Conservation (phyloP, 2,888 invertebrate genomes). For the Onchidella celtica region DNA sequence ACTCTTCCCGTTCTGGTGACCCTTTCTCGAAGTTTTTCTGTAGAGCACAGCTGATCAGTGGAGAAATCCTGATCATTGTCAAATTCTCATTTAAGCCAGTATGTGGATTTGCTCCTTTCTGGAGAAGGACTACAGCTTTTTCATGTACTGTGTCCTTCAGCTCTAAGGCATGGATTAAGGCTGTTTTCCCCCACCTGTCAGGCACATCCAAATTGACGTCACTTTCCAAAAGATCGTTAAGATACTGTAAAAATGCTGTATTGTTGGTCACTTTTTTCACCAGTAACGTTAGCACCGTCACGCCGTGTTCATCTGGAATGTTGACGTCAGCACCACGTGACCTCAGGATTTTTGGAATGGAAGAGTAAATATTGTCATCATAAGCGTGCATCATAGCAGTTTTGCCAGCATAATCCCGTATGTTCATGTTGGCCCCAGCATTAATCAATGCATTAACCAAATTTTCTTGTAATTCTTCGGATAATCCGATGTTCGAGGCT, state of each 20-base stretch:
- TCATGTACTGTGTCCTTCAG: constrained; percentile 12
- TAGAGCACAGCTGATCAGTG: constrained; percentile 5
- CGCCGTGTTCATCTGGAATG: constrained; percentile 1
- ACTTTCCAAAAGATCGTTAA: constrained; percentile 13
- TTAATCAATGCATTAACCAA: constrained; percentile 17
- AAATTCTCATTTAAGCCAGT: background rate
- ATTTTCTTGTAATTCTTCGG: background rate
- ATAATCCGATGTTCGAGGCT: background rate
- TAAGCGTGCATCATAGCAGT: constrained; percentile 23
- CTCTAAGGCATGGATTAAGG: constrained; percentile 13
- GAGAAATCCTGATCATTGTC: constrained; percentile 1
- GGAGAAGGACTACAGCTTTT: background rate
- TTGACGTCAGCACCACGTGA: constrained; percentile 13
- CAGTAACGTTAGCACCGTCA: background rate
- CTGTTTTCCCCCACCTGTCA: constrained; percentile 31
- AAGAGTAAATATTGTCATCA: background rate
- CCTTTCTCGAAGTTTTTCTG: constrained; percentile 27
- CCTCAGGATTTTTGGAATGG: background rate
- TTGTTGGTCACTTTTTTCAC: background rate
- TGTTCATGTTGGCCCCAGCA: constrained; percentile 17
- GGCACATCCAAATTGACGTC: constrained; percentile 12
- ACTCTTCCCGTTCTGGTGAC: background rate
- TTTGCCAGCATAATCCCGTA: constrained; percentile 16
- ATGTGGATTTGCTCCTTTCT: constrained; percentile 28
- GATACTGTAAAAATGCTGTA: constrained; percentile 13